Evolutionary conservation across 2,888 invertebrate species (phyloP).

Genomic region (Cylindroiulus punctatus): DNA sequence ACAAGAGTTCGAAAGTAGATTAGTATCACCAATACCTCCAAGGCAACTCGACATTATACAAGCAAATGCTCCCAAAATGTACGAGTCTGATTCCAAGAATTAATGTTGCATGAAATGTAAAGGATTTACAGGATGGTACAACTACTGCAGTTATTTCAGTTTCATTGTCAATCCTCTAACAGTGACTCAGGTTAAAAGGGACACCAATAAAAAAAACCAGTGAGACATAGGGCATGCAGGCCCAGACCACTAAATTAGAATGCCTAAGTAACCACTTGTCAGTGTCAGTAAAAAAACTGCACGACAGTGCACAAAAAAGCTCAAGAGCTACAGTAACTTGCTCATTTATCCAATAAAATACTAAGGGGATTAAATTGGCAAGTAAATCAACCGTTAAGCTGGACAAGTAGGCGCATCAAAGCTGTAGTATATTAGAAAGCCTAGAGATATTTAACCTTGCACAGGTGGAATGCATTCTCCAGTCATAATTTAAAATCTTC

Average conservation of each 20-base stretch:
- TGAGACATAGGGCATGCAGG: not conserved
- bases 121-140: no score
- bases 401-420: not conserved
- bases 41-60: no score
- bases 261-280: not conserved
- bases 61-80: no score
- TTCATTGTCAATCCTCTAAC: no score
- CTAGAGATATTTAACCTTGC: constrained; percentile 13
- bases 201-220: not conserved
- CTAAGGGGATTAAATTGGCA: constrained; percentile 3
- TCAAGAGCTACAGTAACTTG: not conserved
- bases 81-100: no score
- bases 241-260: not conserved
- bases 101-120: no score
- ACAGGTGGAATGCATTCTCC: not conserved
- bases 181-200: no score
- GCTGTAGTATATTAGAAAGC: not conserved
- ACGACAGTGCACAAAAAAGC: not conserved
- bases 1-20: no score
- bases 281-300: not conserved
- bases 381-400: constrained; percentile 32
- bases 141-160: no score
- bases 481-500: not conserved
- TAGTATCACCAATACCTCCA: no score
- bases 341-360: not conserved